Conservation (phyloP, 2,113 vertebrate species). For the Rhinoptilus africanus region DNA sequence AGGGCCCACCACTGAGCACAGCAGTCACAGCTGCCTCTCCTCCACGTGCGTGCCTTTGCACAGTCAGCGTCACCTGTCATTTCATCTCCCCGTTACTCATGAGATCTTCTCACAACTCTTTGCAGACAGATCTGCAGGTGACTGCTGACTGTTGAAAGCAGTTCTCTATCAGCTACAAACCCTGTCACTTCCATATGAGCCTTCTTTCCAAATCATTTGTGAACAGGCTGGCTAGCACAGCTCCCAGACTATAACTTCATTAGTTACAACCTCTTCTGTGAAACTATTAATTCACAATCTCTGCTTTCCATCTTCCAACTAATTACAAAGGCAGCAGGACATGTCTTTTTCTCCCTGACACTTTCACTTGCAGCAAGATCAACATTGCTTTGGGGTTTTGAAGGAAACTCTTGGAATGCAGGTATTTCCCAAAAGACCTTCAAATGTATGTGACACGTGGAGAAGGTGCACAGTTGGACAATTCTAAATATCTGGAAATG, state of each 20-base stretch:
- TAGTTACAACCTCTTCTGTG: not conserved
- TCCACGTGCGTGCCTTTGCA: not conserved
- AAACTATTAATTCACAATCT: not conserved
- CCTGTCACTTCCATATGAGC: not conserved
- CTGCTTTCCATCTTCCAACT: not conserved
- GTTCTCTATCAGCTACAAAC: not conserved
- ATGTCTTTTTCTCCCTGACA: accelerated
- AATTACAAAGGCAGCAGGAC: not conserved
- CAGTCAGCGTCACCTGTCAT: not conserved
- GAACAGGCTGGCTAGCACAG: not conserved
- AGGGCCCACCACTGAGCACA: not conserved
- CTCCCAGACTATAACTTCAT: not conserved
- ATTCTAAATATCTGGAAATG: not conserved
- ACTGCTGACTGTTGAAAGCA: not conserved
- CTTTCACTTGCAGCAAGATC: not conserved
- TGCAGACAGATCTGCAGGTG: not conserved
- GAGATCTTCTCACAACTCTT: not conserved
- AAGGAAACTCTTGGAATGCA: not conserved
- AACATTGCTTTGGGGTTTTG: not conserved
- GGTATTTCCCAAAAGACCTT: not conserved
- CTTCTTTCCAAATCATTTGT: not conserved
- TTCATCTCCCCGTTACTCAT: not conserved
- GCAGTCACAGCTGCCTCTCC: not conserved
- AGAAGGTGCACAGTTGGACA: not conserved
- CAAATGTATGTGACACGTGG: accelerated